Conservation (phyloP, 1,140 invertebrate genomes). For the Diplogasteroides magnus region DNA sequence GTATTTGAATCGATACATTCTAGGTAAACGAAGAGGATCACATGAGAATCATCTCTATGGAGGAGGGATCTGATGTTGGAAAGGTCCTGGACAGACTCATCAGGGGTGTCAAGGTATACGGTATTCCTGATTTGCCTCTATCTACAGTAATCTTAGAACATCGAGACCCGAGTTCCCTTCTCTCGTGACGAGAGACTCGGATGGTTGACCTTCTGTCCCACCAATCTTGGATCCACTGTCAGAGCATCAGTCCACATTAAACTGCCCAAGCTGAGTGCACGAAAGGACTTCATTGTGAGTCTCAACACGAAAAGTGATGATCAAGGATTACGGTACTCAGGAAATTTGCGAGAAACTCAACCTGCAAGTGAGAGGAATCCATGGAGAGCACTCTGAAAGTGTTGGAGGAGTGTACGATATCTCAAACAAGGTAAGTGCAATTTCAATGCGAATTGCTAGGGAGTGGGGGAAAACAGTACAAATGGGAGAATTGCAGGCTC, state of each 20-base stretch:
- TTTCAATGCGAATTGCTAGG: too few species aligned
- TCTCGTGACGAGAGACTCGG: conserved; percentile 84
- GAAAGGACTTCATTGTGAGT: conserved; percentile 76
- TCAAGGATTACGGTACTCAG: conserved; percentile 3
- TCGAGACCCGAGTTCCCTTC: conserved; percentile 84
- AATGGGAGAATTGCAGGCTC: conserved; percentile 62
- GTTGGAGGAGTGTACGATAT: conserved; percentile 69
- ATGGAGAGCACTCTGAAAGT: conserved; percentile 58
- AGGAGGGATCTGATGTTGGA: conserved; percentile 80
- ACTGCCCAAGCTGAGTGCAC: conserved; percentile 83
- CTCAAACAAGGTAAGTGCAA: conserved; percentile 68
- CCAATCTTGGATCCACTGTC: conserved; percentile 88
- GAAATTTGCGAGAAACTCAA: conserved; percentile 78
- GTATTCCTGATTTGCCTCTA: too few species aligned
- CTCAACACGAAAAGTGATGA: background rate
- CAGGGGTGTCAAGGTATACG: conserved; percentile 78
- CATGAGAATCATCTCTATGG: conserved; percentile 81
- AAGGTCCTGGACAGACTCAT: conserved; percentile 80
- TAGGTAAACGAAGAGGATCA: conserved; percentile 34
- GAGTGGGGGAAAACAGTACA: too few species aligned
- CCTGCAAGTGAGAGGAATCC: conserved; percentile 68
- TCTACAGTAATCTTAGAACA: too few species aligned
- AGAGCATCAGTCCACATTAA: conserved; percentile 97
- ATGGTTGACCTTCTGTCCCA: conserved; percentile 92
- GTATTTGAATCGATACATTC: background rate